Base-by-base conservation (phyloP, 1,140 invertebrate species). In the Araneus ventricosus region DNA sequence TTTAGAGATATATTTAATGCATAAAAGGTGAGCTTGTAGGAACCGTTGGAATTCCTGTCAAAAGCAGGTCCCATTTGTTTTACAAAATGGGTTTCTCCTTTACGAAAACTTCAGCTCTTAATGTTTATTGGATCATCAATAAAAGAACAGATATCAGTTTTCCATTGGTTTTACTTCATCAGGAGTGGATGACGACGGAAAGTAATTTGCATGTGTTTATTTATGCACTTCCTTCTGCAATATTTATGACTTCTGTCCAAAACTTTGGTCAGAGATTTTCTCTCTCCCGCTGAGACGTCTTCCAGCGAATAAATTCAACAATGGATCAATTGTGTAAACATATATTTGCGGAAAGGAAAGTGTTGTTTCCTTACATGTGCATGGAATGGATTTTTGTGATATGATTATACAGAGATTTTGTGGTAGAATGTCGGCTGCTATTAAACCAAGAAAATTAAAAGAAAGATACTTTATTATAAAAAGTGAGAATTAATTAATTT, bases 81-180 rank as follows among this genome's bases (percentile, higher is more conserved):
- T 84, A 39, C 22, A 52, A 45, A 84, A 84, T 84, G 80, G 17
- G 80, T n/a, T 45, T 39, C 80, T 45, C 80, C 41, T 84, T 45
- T 84, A 52, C 39, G 39, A 39, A 45, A 84, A 84, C 45, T 84
- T 45, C 27, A 14, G 45, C 80, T 84, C 41, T 87, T 63, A 61
- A 87, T 87, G 57, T 63, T 63, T 61, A 87, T 87, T 63, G 52
- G 57, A 87, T 63, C 57, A 63, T 87, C 57, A 34, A 87, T 87
- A 87, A 86, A 52, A 86, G 20, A 86, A 61, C 52, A 59, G 84
- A 86, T 59, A 86, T 59, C 84, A 86, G 41, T 86, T 59, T 30
- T 41, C 45, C 52, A 20, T 27, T 20, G n/a, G 1, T 57, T 45
- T n/a, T 30, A 34, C 84, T 86, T 86, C 24, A 86, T 59, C 84